These are phyloP conservation scores for Cyanistes caeruleus DNA, from an alignment of 2,113 vertebrate species.

Conservation along the genomic window DNA sequence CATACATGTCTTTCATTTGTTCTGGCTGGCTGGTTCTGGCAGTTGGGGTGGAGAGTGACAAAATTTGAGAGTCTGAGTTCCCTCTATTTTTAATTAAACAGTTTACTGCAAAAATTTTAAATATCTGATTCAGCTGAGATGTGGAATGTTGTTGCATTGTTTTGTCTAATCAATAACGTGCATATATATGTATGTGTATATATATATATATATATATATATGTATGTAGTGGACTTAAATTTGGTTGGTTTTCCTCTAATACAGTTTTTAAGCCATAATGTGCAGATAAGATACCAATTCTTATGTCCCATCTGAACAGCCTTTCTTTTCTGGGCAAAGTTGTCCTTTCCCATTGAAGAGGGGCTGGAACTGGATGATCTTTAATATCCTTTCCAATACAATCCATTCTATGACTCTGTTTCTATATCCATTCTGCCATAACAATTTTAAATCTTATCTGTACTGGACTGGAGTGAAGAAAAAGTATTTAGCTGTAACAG, in stretches of 20 bases:
- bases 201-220: not conserved
- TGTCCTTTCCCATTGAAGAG: not conserved
- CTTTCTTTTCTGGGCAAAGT: not conserved
- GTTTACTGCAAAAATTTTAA: not conserved
- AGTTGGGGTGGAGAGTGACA: rapidly evolving
- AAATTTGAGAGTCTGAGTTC: not conserved
- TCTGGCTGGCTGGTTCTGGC: not conserved
- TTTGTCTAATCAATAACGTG: not conserved
- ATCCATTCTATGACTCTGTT: not conserved
- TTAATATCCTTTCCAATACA: not conserved
- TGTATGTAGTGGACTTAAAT: not conserved
- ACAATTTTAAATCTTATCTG: not conserved
- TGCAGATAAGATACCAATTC: not conserved
- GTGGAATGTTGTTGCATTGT: not conserved
- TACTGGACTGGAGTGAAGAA: not conserved
- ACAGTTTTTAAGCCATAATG: not conserved
- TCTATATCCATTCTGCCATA: not conserved
- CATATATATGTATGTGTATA: not conserved
- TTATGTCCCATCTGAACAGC: not conserved
- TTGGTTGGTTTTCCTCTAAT: not conserved
- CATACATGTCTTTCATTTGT: not conserved
- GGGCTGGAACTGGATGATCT: not conserved
- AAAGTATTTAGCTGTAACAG: not conserved
- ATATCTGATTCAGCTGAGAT: not conserved
- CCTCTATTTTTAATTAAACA: not conserved